Evolutionary conservation across 2,797 vertebrate species (phyloP).

Genomic region (Atherinosoma microstoma): DNA sequence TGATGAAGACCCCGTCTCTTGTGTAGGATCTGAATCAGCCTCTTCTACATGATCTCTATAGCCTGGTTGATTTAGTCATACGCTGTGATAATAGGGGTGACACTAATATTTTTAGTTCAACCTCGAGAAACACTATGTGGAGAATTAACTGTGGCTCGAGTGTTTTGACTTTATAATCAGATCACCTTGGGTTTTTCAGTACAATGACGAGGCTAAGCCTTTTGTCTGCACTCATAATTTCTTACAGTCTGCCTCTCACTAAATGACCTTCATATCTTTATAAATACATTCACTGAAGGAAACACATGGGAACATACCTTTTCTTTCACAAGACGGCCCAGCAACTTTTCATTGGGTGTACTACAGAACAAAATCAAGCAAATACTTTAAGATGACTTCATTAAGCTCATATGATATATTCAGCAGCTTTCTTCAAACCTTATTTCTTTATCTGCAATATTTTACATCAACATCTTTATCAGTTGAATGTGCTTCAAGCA

Average conservation of each 20-base stretch:
- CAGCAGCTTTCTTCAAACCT: background rate
- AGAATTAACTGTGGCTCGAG: background rate
- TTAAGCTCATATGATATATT: background rate
- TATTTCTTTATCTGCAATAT: background rate
- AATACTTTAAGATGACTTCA: background rate
- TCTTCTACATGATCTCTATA: background rate
- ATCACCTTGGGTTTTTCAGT: background rate
- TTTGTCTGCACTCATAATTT: background rate
- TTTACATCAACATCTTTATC: background rate
- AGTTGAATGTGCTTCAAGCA: background rate
- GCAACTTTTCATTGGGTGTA: slow-evolving; percentile 97
- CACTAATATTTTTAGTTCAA: background rate
- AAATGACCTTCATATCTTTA: background rate
- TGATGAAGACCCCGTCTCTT: background rate
- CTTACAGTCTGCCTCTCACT: background rate
- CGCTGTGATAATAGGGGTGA: background rate
- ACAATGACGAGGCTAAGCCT: background rate
- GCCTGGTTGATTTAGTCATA: background rate
- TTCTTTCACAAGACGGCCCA: slow-evolving; percentile 96
- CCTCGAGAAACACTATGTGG: background rate
- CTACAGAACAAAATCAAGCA: slow-evolving; percentile 71
- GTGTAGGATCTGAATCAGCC: background rate
- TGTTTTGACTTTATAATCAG: background rate
- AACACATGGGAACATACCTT: slow-evolving; percentile 85
- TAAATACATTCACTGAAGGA: background rate